phyloP scores from a whole-genome alignment of 53 echinoderm and acorn worm genomes.

The Henricia sp. region DNA sequence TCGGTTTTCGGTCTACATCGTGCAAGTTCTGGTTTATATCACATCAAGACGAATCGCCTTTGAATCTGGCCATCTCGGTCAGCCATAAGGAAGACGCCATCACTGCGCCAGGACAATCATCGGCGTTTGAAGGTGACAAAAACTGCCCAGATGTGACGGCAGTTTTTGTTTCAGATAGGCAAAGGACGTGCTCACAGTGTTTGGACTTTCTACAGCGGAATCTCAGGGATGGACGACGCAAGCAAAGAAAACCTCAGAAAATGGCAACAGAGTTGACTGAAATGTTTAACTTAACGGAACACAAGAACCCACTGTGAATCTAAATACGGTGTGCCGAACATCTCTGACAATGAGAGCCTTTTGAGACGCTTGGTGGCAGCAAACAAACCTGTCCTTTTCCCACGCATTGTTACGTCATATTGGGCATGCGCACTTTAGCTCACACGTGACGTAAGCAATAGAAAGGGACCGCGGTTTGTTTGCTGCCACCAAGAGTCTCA shows the following conservation, averaged over 20 bases:
- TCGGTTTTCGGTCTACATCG: constrained; percentile 51
- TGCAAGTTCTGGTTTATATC: constrained; percentile 51
- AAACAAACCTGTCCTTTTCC: too few relatives aligned
- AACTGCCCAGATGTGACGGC: constrained; percentile 15
- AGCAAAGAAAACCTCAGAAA: constrained; percentile 33
- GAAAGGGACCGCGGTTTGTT: too few relatives aligned
- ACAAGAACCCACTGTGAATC: background rate
- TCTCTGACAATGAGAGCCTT: background rate
- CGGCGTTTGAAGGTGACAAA: background rate
- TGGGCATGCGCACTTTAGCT: too few relatives aligned
- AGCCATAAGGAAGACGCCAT: background rate
- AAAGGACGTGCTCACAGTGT: constrained; percentile 43
- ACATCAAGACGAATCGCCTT: background rate
- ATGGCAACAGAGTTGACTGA: constrained; percentile 35
- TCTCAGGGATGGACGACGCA: constrained; percentile 34
- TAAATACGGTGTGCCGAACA: background rate
- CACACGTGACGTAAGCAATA: too few relatives aligned
- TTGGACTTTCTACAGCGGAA: constrained; percentile 11
- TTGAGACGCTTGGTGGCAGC: too few relatives aligned
- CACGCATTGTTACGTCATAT: too few relatives aligned
- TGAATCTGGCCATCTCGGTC: background rate
- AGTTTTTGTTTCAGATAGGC: constrained; percentile 24
- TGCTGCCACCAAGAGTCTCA: too few relatives aligned
- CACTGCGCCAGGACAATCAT: background rate
- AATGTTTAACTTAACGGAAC: background rate